Evolutionary conservation across 2,113 vertebrate genomes (phyloP), one percentile per base, ranked within the genome.

Genomic region (Tragelaphus strepsiceros): DNA sequence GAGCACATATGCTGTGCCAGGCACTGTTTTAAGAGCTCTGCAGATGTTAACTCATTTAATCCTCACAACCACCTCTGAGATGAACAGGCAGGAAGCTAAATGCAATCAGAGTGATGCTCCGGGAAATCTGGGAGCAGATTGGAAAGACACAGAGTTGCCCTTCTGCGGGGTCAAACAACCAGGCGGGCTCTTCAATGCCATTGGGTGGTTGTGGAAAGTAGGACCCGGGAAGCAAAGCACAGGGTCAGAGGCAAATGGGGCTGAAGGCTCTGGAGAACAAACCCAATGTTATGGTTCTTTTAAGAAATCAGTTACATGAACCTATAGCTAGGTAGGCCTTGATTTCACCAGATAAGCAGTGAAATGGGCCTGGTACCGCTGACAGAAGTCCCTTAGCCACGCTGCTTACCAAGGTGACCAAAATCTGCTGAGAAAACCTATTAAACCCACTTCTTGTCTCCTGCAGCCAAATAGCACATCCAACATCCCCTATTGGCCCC

Each of bases 151-250:
- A 32, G 59, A 17, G 12, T 22, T 49, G 49, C 30, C 10, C 24
- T 54, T 4, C 7, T 2, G 1, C 0, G 3, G 53, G 51, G n/a
- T 15, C 3, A 28, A 21, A 8, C 39, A 32, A 15, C 59, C 87
- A 24, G 56, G 56, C 6, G 4, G 58, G 35, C 10, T 22, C 53
- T 14, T 21, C 54, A 5, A 21, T 39, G 56, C 71, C 17, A 61
- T 11, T 1, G 93, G 17, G 16, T 43, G 43, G 53, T 26, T 1
- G 2, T 54, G 59, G 16, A 21, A 35, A 39, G n/a, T 1, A 3
- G 35, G 61, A 19, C 30, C 39, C 21, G 4, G 94, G 43, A 88
- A 49, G 59, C 6, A 28, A 78, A 35, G 30, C 16, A 35, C 4
- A 7, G 46, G 88, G 22, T 51, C 22, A n/a, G 53, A 77, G 7